Base-by-base conservation (phyloP, 2,113 vertebrate genomes). In the Centropus unirufus region DNA sequence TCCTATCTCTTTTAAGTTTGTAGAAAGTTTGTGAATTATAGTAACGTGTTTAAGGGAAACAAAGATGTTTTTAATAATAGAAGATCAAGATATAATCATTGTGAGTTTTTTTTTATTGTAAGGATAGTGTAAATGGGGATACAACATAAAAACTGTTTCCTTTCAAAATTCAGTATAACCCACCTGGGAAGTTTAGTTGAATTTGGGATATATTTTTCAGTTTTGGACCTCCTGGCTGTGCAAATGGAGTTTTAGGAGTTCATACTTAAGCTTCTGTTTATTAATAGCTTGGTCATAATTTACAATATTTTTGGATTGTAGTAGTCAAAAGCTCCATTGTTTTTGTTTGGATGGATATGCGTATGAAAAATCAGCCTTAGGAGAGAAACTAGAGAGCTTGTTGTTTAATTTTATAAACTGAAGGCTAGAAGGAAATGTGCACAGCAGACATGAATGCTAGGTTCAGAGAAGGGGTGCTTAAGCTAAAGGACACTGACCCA, bases 261-360 rank as follows among this genome's bases (percentile, higher is more conserved):
- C 79, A 57, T 2, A 4, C 19, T 91, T 79, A 66, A 91, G 24
- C 70, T 84, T 75, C 61, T 91, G 29, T 82, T 89, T 34, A n/a
- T 83, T 94, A 92, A 84, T n/a, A 76, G n/a, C 22, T 92, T 78
- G 36, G 10, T 62, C 44, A 79, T 87, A 89, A 93, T 89, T 79
- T 78, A 82, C 52, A 82, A 7, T 69, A 67, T 85, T 82, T 77
- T 70, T 77, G 49, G 46, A 88, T 77, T 83, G 30, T 23, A 80
- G 32, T 40, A 83, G 68, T 74, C 10, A 79, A 84, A 69, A 82
- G 10, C 27, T 49, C 32, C 5, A 22, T 59, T 94, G 69, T 93
- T 92, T 90, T 74, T 14, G 58, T 87, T 55, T 42, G 51, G 12
- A 74, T 92, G 32, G 29, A 70, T 73, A 22, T 42, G 15, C 21